These are phyloP conservation scores for Aradophagus sp. DNA, from an alignment of 1,140 invertebrate genomes.

Conservation along the genomic window DNA sequence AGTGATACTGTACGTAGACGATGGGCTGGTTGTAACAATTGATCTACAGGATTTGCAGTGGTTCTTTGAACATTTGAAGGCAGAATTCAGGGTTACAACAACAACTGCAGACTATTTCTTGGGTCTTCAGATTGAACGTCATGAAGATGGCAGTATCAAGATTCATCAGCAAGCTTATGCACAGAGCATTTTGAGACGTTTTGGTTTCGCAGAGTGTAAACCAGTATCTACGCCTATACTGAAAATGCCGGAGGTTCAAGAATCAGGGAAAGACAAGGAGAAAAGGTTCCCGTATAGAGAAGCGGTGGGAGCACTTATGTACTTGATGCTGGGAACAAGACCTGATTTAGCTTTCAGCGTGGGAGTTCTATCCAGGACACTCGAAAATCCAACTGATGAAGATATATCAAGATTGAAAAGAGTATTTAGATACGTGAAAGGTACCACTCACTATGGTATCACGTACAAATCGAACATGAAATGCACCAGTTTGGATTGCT, in stretches of 20 bases:
- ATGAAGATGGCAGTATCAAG: too few species aligned
- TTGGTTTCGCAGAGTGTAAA: slow-evolving; percentile 65
- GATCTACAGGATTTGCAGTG: slow-evolving; percentile 31
- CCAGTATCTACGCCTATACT: slow-evolving; percentile 62
- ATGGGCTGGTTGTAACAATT: slow-evolving; percentile 64
- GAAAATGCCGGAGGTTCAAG: slow-evolving; percentile 35
- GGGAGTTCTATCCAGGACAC: slow-evolving; percentile 59
- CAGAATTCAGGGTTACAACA: slow-evolving; percentile 58
- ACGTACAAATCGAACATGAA: slow-evolving; percentile 46
- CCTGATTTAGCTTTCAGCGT: slow-evolving; percentile 67
- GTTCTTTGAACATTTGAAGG: slow-evolving; percentile 52
- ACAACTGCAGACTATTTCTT: slow-evolving; percentile 27
- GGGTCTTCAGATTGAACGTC: too few species aligned
- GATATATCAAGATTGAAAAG: slow-evolving; percentile 62
- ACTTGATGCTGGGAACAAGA: slow-evolving; percentile 66
- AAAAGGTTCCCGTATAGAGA: slow-evolving; percentile 65
- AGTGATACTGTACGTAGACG: slow-evolving; percentile 66
- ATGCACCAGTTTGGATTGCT: slow-evolving; percentile 49
- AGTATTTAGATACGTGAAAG: slow-evolving; percentile 62
- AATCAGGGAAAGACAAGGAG: slow-evolving; percentile 48
- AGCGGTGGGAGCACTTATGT: slow-evolving; percentile 67
- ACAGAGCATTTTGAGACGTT: slow-evolving; percentile 62
- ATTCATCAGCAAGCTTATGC: too few species aligned
- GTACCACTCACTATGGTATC: slow-evolving; percentile 59
- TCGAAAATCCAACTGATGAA: slow-evolving; percentile 64